Conservation (phyloP, 2,113 vertebrate species). For the Pomatostomus ruficeps region DNA sequence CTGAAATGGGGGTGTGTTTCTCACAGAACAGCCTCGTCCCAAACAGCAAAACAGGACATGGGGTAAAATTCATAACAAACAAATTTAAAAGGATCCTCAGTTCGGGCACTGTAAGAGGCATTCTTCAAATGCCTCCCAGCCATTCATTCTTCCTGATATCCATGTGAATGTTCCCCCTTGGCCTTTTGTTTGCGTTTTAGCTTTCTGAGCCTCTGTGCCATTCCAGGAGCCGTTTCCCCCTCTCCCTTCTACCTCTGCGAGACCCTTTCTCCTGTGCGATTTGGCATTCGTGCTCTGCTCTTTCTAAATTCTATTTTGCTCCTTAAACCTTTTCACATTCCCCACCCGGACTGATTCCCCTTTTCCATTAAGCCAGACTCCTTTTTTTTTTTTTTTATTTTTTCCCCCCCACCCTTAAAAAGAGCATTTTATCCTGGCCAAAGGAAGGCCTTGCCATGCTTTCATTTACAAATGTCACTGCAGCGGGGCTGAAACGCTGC, state of each 20-base stretch:
- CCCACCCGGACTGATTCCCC: neutral
- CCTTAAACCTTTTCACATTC: neutral
- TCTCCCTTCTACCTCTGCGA: neutral
- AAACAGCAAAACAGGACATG: neutral
- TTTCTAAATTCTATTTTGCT: neutral
- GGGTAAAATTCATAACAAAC: conserved; percentile 35
- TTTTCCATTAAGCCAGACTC: conserved; percentile 3
- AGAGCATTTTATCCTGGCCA: conserved; percentile 31
- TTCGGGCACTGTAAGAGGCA: neutral
- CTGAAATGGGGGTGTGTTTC: neutral
- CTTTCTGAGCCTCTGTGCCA: conserved; percentile 11
- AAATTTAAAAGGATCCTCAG: neutral
- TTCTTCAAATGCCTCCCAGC: conserved; percentile 30
- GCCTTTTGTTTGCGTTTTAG: conserved; percentile 48
- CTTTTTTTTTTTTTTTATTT: neutral
- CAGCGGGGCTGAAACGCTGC: neutral
- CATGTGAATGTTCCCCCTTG: conserved; percentile 32
- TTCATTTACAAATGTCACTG: conserved; percentile 58
- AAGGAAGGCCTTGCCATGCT: neutral
- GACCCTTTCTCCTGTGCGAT: neutral
- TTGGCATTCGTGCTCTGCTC: neutral
- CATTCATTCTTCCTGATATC: conserved; percentile 43
- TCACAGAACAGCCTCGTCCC: neutral
- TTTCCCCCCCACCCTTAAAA: neutral
- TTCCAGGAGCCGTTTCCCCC: neutral